Evolutionary conservation across 2,888 invertebrate genomes (phyloP).

Genomic region (Heliconius sara): DNA sequence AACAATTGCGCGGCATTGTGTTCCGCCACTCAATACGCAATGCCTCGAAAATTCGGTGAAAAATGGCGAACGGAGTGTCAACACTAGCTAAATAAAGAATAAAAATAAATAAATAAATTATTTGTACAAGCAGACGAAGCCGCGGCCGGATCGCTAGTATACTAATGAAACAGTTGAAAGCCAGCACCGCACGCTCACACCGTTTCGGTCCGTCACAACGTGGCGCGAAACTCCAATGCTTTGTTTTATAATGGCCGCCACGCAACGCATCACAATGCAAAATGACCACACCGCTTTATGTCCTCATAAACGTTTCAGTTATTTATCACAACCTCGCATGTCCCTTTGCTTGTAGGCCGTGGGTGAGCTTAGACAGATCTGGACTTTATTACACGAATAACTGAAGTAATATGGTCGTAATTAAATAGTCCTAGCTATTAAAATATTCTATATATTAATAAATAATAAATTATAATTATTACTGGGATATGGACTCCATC

Average conservation of each 20-base stretch:
- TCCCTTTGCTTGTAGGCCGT: conserved; percentile 35
- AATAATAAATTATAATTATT: conserved; percentile 8
- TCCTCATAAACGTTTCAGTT: conserved; percentile 62
- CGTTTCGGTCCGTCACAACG: conserved; percentile 66
- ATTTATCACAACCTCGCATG: conserved; percentile 54
- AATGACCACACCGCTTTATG: conserved; percentile 59
- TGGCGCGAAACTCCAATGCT: conserved; percentile 61
- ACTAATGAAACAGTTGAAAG: conserved; percentile 44
- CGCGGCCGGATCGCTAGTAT: not conserved
- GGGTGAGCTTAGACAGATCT: conserved; percentile 30
- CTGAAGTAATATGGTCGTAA: conserved; percentile 15
- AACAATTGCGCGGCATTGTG: no score
- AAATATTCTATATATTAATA: conserved; percentile 20
- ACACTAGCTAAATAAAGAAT: no score
- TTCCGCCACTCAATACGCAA: no score
- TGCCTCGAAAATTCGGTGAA: no score
- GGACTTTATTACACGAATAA: conserved; percentile 14
- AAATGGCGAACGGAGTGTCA: no score
- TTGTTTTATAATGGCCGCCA: conserved; percentile 63
- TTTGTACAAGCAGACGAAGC: not conserved
- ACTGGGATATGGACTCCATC: not conserved
- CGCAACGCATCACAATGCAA: conserved; percentile 56
- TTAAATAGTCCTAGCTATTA: conserved; percentile 1
- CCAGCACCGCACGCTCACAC: conserved; percentile 52
- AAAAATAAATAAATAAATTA: not conserved